phyloP scores from a whole-genome alignment of 2,113 vertebrate genomes.

The Coregonus clupeaformis region DNA sequence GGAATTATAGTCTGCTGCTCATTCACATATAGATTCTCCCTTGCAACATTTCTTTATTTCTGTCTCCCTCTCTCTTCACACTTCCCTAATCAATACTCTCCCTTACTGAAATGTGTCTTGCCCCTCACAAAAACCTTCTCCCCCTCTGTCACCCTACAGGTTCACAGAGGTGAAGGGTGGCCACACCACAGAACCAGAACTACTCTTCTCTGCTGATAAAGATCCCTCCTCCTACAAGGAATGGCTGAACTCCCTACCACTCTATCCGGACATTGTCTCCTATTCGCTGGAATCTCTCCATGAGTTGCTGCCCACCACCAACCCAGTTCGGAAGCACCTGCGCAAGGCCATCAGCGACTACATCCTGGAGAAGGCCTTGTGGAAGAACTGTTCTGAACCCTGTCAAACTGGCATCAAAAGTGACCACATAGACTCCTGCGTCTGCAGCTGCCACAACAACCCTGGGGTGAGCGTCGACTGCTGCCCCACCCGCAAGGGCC shows the following conservation, averaged over 20 bases:
- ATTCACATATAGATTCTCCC: too few relatives aligned
- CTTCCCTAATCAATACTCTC: neutral
- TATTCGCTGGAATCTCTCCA: conserved; percentile 80
- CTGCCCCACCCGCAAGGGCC: conserved; percentile 74
- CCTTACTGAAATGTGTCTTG: neutral
- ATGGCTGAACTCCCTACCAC: conserved; percentile 71
- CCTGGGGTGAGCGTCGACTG: conserved; percentile 65
- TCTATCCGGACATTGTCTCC: conserved; percentile 73
- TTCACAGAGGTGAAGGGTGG: conserved; percentile 72
- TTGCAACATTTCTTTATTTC: neutral
- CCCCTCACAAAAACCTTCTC: neutral
- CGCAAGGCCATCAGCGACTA: conserved; percentile 73
- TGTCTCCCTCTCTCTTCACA: neutral
- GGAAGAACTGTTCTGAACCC: conserved; percentile 65
- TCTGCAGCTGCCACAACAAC: conserved; percentile 73
- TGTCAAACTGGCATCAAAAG: conserved; percentile 65
- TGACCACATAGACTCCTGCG: conserved; percentile 62
- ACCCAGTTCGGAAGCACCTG: conserved; percentile 58
- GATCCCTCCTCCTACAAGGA: conserved; percentile 70
- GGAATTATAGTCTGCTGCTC: neutral
- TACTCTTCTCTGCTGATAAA: conserved; percentile 76
- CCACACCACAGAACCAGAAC: conserved; percentile 68
- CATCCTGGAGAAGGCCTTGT: conserved; percentile 71
- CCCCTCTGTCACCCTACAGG: conserved; percentile 43
- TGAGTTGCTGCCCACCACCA: conserved; percentile 51